Conservation (phyloP, 2,113 vertebrate genomes). For the Salvelinus sp. region DNA sequence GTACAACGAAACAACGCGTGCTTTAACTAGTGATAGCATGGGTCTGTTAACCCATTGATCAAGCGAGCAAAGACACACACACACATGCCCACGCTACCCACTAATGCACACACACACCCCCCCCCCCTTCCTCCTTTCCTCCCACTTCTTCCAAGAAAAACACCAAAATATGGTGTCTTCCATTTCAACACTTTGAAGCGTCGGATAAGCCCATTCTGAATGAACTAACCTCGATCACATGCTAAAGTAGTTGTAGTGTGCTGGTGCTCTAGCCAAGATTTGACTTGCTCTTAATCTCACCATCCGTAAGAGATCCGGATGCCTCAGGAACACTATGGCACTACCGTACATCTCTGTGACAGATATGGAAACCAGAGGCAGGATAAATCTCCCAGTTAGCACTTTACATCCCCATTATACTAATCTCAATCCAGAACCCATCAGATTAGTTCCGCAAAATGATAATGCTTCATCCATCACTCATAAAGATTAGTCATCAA, state of each 20-base stretch:
- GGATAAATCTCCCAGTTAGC: background rate
- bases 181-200: background rate
- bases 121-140: no score
- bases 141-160: no score
- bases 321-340: background rate
- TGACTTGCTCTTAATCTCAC: slow-evolving; percentile 7
- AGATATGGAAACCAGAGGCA: background rate
- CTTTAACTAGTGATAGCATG: no score
- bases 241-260: no score
- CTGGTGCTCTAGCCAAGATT: slow-evolving; percentile 6
- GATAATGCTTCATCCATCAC: slow-evolving; percentile 44
- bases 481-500: slow-evolving; percentile 58
- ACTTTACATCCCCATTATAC: background rate
- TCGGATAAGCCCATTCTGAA: background rate
- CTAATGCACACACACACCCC: background rate
- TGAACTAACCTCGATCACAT: no score
- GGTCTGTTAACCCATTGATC: no score
- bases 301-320: background rate
- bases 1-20: slow-evolving; percentile 47
- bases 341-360: slow-evolving; percentile 16
- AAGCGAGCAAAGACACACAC: background rate
- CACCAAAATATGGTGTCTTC: no score
- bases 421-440: slow-evolving; percentile 45
- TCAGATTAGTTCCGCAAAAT: slow-evolving; percentile 55
- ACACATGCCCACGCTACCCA: background rate